These are phyloP conservation scores for Catocala fraxini DNA, from an alignment of 2,888 invertebrate species.

Conservation along the genomic window DNA sequence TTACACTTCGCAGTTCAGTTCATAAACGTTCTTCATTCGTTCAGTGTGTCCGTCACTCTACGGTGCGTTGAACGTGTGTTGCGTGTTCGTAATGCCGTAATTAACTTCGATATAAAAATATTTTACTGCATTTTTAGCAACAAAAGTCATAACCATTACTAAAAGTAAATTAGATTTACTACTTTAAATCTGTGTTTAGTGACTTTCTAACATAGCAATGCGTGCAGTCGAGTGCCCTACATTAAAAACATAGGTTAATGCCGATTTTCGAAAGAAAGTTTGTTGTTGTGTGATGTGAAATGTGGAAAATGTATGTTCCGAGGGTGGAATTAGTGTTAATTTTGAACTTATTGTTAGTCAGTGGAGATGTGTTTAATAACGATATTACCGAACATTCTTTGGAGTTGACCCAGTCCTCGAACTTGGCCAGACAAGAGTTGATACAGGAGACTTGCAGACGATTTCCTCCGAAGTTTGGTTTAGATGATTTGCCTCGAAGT, in stretches of 20 bases:
- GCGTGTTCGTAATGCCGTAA: slow-evolving; percentile 22
- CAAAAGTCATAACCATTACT: slow-evolving; percentile 32
- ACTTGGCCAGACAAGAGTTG: slow-evolving; percentile 89
- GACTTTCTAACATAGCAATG: slow-evolving; percentile 28
- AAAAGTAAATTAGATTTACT: slow-evolving; percentile 28
- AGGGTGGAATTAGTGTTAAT: slow-evolving; percentile 65
- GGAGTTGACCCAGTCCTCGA: slow-evolving; percentile 89
- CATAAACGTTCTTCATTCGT: slow-evolving; percentile 1
- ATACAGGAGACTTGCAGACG: slow-evolving; percentile 89
- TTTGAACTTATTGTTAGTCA: slow-evolving; percentile 65
- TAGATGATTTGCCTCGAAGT: slow-evolving; percentile 83
- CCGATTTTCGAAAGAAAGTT: slow-evolving; percentile 75
- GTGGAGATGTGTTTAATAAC: slow-evolving; percentile 67
- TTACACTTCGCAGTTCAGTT: too few relatives aligned
- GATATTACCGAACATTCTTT: slow-evolving; percentile 76
- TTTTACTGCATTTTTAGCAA: slow-evolving; percentile 1
- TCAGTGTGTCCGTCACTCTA: slow-evolving; percentile 37
- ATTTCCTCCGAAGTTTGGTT: slow-evolving; percentile 72
- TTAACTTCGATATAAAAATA: slow-evolving; percentile 32
- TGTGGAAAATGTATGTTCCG: slow-evolving; percentile 66
- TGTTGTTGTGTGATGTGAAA: slow-evolving; percentile 62
- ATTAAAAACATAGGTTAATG: slow-evolving; percentile 60
- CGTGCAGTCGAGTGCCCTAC: slow-evolving; percentile 65
- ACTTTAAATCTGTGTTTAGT: slow-evolving; percentile 6
- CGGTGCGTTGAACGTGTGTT: neutral